These are phyloP conservation scores for Cladorhizidae sp. DNA, from an alignment of 37 sponge, comb jelly and placozoan genomes.

Conservation along the genomic window DNA sequence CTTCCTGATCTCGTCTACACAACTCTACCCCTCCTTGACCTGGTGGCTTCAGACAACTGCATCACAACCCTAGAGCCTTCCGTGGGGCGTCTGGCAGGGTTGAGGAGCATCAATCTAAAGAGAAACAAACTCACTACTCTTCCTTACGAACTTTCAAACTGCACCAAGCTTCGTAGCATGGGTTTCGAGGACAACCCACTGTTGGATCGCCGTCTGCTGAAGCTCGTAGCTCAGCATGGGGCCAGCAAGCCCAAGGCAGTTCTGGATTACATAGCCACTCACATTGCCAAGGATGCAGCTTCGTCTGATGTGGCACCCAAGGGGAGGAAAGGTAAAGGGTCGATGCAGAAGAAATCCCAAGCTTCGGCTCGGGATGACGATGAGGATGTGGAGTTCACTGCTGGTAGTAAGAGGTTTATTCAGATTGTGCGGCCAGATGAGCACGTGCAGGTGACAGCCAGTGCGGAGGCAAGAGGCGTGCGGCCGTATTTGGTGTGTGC, in stretches of 20 bases:
- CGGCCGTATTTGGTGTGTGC: constrained; percentile 83
- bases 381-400: constrained; percentile 27
- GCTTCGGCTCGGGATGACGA: background rate
- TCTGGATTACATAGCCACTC: constrained; percentile 75
- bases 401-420: constrained; percentile 8
- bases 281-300: background rate
- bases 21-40: constrained; percentile 36
- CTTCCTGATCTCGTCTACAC: constrained; percentile 59
- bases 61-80: constrained; percentile 35
- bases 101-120: constrained; percentile 58
- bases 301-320: constrained; percentile 6
- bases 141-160: constrained; percentile 72
- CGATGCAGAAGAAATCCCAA: background rate
- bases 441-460: constrained; percentile 35
- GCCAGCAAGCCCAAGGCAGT: constrained; percentile 82
- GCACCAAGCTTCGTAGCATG: constrained; percentile 65
- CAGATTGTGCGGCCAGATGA: constrained; percentile 30
- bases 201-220: constrained; percentile 71
- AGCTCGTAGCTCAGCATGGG: constrained; percentile 84
- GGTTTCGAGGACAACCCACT: constrained; percentile 77
- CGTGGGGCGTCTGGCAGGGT: constrained; percentile 6
- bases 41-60: constrained; percentile 53
- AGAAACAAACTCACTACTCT: constrained; percentile 57
- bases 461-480: constrained; percentile 52
- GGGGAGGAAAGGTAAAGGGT: constrained; percentile 39